Base-by-base conservation (phyloP, 2,888 invertebrate genomes). In the Athetis lepigone region DNA sequence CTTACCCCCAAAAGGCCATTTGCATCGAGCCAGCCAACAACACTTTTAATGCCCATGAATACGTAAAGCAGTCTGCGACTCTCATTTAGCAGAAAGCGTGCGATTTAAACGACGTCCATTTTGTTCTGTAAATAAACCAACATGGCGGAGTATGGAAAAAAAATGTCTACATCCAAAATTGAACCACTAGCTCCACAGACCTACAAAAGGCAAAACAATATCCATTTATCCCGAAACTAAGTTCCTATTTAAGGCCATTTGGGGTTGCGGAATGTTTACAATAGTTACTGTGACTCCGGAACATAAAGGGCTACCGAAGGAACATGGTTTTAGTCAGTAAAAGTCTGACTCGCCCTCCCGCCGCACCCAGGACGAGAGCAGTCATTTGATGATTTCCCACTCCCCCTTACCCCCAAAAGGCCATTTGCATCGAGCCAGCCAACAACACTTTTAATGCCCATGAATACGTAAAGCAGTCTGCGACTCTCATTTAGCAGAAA, bases 381-480 rank as follows among this genome's bases (percentile, higher is more conserved):
- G n/a, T n/a, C n/a, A n/a, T n/a, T n/a, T n/a, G n/a, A n/a, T n/a
- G n/a, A n/a, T n/a, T n/a, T n/a, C n/a, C n/a, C n/a, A n/a, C n/a
- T n/a, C n/a, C n/a, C n/a, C n/a, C n/a, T n/a, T n/a, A n/a, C n/a
- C n/a, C n/a, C n/a, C n/a, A n/a, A n/a, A n/a, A n/a, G 4, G 9
- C 18, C 25, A 23, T 52, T 49, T 39, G 6, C 54, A 37, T 33
- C 27, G 19, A 27, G 54, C 29, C 5, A n/a, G 19, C 43, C 42
- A 18, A 50, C 18, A 13, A 19, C 45, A 29, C 11, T 27, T 39
- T 43, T 13, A 50, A 21, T 9, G 33, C 11, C n/a, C 50, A 70
- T 72, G 64, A 72, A 64, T 70, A 75, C 47, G 27, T 64, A 70
- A 58, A 27, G 23, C 29, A 40, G 70, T 64, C 70, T 54, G 59